Conservation (phyloP, 2,113 vertebrate species). For the Sceloporus tristichus region DNA sequence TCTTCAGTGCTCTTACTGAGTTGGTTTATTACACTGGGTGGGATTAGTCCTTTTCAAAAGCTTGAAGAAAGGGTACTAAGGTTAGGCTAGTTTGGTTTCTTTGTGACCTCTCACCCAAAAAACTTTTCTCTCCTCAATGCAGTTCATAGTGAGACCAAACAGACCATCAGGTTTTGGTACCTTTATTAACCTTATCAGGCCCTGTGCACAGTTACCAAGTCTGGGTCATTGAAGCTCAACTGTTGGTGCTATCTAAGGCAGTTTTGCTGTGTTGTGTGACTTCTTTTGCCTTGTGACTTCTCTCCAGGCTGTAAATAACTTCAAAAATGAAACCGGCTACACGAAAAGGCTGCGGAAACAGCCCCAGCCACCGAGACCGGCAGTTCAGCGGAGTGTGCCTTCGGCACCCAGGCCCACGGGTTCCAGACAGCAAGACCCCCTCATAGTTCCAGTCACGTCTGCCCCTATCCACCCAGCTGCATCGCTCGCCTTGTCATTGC, state of each 20-base stretch:
- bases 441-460: constrained; percentile 78
- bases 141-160: neutral
- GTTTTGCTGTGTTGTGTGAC: accelerated
- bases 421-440: constrained; percentile 88
- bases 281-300: constrained; percentile 23
- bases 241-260: neutral
- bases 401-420: constrained; percentile 74
- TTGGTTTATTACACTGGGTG: neutral
- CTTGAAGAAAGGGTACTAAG: neutral
- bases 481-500: constrained; percentile 65
- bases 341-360: constrained; percentile 82
- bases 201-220: neutral
- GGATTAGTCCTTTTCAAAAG: neutral
- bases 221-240: neutral
- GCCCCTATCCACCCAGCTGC: constrained; percentile 73
- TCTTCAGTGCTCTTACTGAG: neutral
- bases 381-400: constrained; percentile 78
- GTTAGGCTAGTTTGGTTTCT: neutral
- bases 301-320: constrained; percentile 93
- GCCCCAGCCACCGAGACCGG: constrained; percentile 72
- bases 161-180: neutral
- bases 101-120: neutral
- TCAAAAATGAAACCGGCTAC: constrained; percentile 91
- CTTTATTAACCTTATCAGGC: neutral
- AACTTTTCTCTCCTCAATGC: too few relatives aligned